Conservation (phyloP, 2,113 vertebrate genomes). For the Taurulus bubalis region DNA sequence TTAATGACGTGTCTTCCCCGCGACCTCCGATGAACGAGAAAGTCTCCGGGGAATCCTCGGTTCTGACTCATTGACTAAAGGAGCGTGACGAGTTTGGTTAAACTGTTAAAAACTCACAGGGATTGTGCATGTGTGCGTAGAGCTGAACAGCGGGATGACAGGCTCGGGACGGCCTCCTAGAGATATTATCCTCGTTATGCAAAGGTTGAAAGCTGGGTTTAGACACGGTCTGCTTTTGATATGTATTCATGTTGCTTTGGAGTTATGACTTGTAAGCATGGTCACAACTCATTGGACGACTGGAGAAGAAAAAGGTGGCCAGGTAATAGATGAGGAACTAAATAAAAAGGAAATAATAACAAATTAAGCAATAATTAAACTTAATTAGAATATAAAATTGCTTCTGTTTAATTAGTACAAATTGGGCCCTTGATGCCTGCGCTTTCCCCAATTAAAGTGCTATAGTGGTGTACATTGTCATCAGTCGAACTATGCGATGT, state of each 20-base stretch:
- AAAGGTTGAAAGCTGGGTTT: slow-evolving; percentile 30
- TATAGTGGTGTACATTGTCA: not conserved
- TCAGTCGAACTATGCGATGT: not conserved
- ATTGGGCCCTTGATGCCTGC: not conserved
- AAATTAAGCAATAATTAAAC: not conserved
- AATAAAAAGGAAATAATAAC: not conserved
- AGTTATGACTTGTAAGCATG: slow-evolving; percentile 15
- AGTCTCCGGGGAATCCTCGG: slow-evolving; percentile 18
- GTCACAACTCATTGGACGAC: not conserved
- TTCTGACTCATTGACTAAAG: slow-evolving; percentile 21
- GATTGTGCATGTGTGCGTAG: not conserved
- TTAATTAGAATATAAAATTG: not conserved
- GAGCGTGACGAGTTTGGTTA: slow-evolving; percentile 25
- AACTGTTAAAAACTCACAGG: slow-evolving; percentile 10
- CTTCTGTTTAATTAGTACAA: not conserved
- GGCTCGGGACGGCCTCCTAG: slow-evolving; percentile 24
- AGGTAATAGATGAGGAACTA: not conserved
- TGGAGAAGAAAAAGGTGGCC: not conserved
- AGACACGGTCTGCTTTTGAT: slow-evolving; percentile 9
- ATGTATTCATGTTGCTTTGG: slow-evolving; percentile 29
- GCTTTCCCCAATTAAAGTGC: not conserved
- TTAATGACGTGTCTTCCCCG: slow-evolving; percentile 22
- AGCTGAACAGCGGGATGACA: slow-evolving; percentile 23
- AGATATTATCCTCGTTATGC: slow-evolving; percentile 52
- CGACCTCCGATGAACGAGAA: not conserved